Percentiles rank a stretch among this genome's conserved stretches.
These are phyloP conservation scores for Scytalopus superciliaris DNA, from an alignment of 2,113 vertebrate species.

Conservation along the genomic window DNA sequence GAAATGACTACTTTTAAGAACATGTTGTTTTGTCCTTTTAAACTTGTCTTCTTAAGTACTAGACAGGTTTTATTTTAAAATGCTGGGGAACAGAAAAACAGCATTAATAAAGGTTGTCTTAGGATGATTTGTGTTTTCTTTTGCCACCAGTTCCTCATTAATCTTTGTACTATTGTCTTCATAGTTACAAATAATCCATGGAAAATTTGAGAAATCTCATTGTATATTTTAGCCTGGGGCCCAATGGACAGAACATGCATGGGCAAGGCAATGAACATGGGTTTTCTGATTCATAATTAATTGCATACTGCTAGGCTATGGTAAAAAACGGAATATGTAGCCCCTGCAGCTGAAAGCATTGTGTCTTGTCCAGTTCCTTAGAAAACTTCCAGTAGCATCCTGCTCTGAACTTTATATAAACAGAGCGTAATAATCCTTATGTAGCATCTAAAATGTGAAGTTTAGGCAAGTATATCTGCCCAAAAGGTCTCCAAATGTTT, in stretches of 20 bases:
- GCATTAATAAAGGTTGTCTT: background rate
- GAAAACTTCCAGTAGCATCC: background rate
- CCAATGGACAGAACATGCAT: background rate
- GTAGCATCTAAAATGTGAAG: background rate
- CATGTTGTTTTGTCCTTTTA: background rate
- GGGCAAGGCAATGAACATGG: background rate
- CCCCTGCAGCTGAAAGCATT: background rate
- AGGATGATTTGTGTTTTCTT: background rate
- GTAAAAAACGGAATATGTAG: background rate
- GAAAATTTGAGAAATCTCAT: background rate
- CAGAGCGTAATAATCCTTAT: background rate
- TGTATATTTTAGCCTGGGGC: background rate
- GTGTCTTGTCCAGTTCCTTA: background rate
- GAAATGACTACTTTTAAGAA: slow-evolving; percentile 17
- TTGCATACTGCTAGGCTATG: background rate
- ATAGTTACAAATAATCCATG: background rate
- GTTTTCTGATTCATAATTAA: background rate
- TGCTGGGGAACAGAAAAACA: background rate
- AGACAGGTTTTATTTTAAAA: slow-evolving; percentile 1
- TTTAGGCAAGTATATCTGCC: background rate
- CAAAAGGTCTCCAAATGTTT: background rate
- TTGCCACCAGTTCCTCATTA: background rate
- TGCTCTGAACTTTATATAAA: background rate
- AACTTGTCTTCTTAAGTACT: background rate
- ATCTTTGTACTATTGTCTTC: background rate